Base-by-base conservation (phyloP, 2,797 vertebrate species). In the Xiphorhynchus erythropygius region DNA sequence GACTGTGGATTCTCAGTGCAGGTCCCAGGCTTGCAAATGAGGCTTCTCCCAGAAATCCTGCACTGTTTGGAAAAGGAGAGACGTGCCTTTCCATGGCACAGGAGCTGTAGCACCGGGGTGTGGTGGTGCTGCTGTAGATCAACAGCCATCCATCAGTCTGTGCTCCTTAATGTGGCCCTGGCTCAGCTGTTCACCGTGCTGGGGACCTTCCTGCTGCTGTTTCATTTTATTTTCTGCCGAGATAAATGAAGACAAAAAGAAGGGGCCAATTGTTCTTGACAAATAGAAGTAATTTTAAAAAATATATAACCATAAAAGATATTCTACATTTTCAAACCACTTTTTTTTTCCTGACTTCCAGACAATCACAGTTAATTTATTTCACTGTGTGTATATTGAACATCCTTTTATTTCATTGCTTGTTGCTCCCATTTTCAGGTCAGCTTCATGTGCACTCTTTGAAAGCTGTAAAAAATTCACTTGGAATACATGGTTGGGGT, bases 141-240 rank as follows among this genome's bases (percentile, higher is more conserved):
- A 90, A 71, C 93, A 94, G 93, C 94, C 91, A 96, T 96, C 95
- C 91, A 96, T 96, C 95, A 96, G 87, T 96, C 94, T 94, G 59
- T 69, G 93, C 94, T 95, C 91, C 89, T 96, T 97, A 95, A 96
- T 88, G 91, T 94, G 92, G 92, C 87, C 85, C 93, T 96, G 89
- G 79, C 89, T 95, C 94, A 92, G 86, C 92, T 95, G 94, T 87
- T 96, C 85, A 13, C 94, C 87, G 57, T 89, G 49, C 74, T 92
- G 81, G 78, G 91, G 87, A 91, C 90, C 85, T 91, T 77, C 88
- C 73, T 77, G 84, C 74, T 94, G 79, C 82, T 94, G 84, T 70
- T 95, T 92, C 78, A 60, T 92, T 97, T 91, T 87, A 94, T 89
- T 94, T 96, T 87, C 85, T 62, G 87, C 71, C 27, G 63, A 97